Conservation (phyloP, 2,888 invertebrate genomes). For the Chalcosyrphus nemorum region DNA sequence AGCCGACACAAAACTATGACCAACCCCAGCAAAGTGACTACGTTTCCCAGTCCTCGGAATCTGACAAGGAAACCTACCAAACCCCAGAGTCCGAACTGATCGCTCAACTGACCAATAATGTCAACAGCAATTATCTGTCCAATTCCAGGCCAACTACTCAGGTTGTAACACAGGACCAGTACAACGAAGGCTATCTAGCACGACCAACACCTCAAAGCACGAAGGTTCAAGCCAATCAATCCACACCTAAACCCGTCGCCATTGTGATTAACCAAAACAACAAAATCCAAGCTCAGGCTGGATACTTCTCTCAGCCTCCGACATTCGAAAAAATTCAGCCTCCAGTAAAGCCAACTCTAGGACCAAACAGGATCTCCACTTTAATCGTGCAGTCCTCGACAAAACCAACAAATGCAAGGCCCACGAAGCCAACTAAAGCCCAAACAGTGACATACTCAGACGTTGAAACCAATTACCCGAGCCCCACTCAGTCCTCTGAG, state of each 20-base stretch:
- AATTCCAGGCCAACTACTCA: conserved; percentile 39
- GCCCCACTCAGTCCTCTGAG: conserved; percentile 1
- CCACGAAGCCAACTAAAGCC: conserved; percentile 22
- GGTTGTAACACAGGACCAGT: conserved; percentile 5
- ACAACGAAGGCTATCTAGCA: conserved; percentile 32
- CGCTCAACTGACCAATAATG: conserved; percentile 52
- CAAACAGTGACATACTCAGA: conserved; percentile 19
- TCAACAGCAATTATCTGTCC: conserved; percentile 40
- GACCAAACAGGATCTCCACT: conserved; percentile 34
- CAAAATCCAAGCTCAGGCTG: conserved; percentile 40
- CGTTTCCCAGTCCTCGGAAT: conserved; percentile 43
- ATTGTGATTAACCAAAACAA: conserved; percentile 42
- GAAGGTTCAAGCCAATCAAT: conserved; percentile 15
- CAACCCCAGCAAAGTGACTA: conserved; percentile 1
- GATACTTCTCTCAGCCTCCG: conserved; percentile 49
- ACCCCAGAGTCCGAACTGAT: conserved; percentile 59
- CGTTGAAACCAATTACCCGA: conserved; percentile 28
- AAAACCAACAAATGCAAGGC: conserved; percentile 14
- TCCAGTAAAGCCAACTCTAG: conserved; percentile 16
- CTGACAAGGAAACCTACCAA: conserved; percentile 39
- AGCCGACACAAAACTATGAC: conserved; percentile 17
- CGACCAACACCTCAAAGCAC: conserved; percentile 50
- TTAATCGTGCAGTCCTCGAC: conserved; percentile 48
- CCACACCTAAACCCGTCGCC: conserved; percentile 12
- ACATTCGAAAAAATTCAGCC: conserved; percentile 40